Percentiles rank a stretch among this genome's conserved stretches.
Conservation (phyloP, 2,888 invertebrate species). For the Drosophila neonasuta region DNA sequence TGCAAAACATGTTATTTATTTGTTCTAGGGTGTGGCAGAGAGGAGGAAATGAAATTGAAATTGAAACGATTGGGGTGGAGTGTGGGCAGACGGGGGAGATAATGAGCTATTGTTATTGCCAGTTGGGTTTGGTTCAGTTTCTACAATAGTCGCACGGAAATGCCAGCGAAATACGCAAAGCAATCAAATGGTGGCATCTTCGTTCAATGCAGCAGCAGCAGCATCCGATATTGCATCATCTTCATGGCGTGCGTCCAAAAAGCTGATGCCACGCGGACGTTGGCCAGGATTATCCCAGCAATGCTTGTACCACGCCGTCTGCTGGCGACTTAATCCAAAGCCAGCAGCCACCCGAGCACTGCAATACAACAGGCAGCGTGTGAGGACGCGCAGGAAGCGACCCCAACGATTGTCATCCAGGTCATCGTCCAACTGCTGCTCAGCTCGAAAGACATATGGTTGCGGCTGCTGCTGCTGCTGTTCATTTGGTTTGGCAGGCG, state of each 20-base stretch:
- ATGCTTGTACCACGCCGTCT: conserved; percentile 55
- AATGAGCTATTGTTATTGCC: conserved; percentile 1
- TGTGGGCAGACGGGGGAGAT: no score
- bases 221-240: neutral
- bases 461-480: no score
- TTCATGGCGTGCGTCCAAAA: neutral
- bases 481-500: no score
- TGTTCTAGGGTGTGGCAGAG: neutral
- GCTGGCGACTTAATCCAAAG: conserved; percentile 49
- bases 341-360: conserved; percentile 41
- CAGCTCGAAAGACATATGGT: neutral
- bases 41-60: conserved; percentile 1
- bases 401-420: conserved; percentile 6
- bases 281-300: conserved; percentile 52
- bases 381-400: conserved; percentile 13
- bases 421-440: neutral
- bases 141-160: neutral
- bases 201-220: neutral
- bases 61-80: neutral
- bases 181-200: conserved; percentile 11
- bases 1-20: neutral
- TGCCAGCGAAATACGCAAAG: neutral
- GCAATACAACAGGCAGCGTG: conserved; percentile 30
- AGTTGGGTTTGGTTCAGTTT: neutral
- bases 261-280: conserved; percentile 16